Percentiles rank a stretch among this genome's conserved stretches.
Evolutionary conservation across 2,888 invertebrate species (phyloP).

Genomic region (Chydorus sphaericus): DNA sequence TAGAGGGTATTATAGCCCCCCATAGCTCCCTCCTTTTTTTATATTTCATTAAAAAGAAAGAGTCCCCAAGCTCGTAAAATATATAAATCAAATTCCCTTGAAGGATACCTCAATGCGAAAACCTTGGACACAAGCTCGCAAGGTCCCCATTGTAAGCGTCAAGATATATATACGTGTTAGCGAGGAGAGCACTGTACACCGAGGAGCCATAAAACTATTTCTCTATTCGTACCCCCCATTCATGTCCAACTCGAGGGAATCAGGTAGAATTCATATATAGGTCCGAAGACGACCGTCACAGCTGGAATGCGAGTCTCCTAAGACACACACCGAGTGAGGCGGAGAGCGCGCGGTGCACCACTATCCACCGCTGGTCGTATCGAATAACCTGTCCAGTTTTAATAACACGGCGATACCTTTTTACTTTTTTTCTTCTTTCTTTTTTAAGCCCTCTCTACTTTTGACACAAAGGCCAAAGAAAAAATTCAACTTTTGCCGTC

Average conservation of each 20-base stretch:
- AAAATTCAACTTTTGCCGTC: no score
- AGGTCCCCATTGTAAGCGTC: neutral
- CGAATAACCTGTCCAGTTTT: conserved; percentile 3
- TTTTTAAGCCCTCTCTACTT: conserved; percentile 2
- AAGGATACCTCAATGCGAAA: no score
- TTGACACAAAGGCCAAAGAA: neutral
- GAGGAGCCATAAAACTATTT: conserved; percentile 4
- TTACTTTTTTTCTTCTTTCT: neutral
- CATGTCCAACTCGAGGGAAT: neutral
- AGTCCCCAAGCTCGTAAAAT: no score
- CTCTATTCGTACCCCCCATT: no score
- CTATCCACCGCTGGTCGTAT: neutral
- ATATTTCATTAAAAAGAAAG: no score
- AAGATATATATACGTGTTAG: conserved; percentile 1
- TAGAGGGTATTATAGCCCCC: no score
- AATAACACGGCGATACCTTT: neutral
- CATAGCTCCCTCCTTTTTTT: no score
- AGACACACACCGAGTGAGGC: no score
- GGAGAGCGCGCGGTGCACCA: neutral
- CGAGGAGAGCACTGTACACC: neutral
- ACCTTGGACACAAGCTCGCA: no score
- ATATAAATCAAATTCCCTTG: no score
- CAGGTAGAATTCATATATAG: conserved; percentile 4
- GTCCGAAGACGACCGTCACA: neutral
- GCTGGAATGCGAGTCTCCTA: conserved; percentile 1